Base-by-base conservation (phyloP, 2,888 invertebrate species). In the Ceramica pisi region DNA sequence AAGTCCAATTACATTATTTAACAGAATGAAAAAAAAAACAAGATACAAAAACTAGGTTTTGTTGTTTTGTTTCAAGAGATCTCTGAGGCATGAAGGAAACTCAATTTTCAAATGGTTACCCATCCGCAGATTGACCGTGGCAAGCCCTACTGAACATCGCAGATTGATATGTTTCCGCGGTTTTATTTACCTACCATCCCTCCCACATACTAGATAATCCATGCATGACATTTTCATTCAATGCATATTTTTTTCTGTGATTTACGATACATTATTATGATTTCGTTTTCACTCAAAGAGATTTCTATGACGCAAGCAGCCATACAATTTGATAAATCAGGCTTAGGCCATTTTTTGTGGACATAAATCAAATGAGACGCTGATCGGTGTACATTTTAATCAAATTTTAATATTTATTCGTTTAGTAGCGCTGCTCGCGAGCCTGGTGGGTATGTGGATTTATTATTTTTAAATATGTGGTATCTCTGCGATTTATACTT, bases 261-360 rank as follows among this genome's bases (percentile, higher is more conserved):
- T 80, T 80, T 66, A 80, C 35, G 60, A 76, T 38, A 31, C 44
- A 31, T 60, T 73, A 80, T 74, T 72, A 73, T 57, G 69, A 67
- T 73, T 78, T 73, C 67, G 65, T 68, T 77, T 80, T 81, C 80
- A 81, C 70, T 76, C 74, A 80, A 73, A 81, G 72, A 68, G 70
- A 75, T 84, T 78, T 80, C 67, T 63, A 68, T 68, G 69, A 69
- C 63, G 64, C 67, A 75, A 62, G 65, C 72, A 74, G 75, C 75
- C 64, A 81, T 75, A 75, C 53, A 75, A 72, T 74, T 63, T 55
- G 31, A 87, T 88, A 86, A 87, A 87, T 86, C 88, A 87, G 65
- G 74, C 74, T 84, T 80, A 80, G 74, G 50, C 48, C 65, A 71
- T 73, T 87, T 82, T 84, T 87, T 83, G 71, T 75, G 68, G 65